Base-by-base conservation (phyloP, 2,888 invertebrate species). In the Stenichneumon culpator region DNA sequence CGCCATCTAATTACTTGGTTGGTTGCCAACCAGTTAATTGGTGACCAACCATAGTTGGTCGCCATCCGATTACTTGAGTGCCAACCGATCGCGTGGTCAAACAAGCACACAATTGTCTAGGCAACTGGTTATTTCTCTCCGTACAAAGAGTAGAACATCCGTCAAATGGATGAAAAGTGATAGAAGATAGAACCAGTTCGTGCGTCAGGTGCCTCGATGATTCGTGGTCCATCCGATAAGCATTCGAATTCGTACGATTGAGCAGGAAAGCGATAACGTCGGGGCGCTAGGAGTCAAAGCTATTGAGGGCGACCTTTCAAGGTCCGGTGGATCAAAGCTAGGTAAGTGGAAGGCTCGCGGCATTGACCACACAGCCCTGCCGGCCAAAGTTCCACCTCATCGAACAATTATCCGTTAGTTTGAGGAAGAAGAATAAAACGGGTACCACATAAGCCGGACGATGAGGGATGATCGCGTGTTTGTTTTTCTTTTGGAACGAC, bases 381-480 rank as follows among this genome's bases (percentile, higher is more conserved):
- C 32, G 22, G 65, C 39, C 36, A 67, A 63, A 50, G 50, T 54
- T 67, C 52, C 67, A 11, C 77, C 6, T 54, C 67, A 50, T 67
- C 67, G 54, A 54, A 25, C 77, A 60, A 77, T 77, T 77, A 77
- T 77, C 65, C 52, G 39, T 39, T 28, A n/a, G 67, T 67, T 77
- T 50, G 67, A 32, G n/a, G 52, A 54, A 65, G 77, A 77, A 36
- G 54, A 77, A 77, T 65, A 22, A 67, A 67, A 77, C 52, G 52
- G 32, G 32, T 5, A 6, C 28, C 52, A 19, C 52, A 22, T 19
- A 16, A 28, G 25, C 63, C n/a, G 25, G 22, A 22, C 25, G 52
- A 9, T 67, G 65, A 52, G 65, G 19, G 28, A 28, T 32, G 63
- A 65, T 52, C 16, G 36, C 32, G 36, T 65, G 63, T 63, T 63